Evolutionary conservation across 1,140 invertebrate genomes (phyloP), one percentile per base, ranked within the genome.

Genomic region (Aphidius gifuensis): DNA sequence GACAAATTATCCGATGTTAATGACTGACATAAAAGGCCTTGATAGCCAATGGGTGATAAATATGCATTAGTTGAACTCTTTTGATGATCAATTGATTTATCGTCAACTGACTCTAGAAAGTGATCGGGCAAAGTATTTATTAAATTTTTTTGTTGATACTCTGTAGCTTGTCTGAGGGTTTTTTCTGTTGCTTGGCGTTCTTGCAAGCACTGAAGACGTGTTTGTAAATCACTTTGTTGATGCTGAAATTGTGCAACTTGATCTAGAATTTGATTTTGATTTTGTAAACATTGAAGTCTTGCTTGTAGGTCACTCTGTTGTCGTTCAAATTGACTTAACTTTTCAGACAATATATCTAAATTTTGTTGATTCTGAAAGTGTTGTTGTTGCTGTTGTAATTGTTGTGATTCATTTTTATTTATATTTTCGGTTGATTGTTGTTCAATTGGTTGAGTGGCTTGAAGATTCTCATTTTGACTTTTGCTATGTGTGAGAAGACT

Each of bases 181-280:
- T 77, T 78, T 9, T 80, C 77, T n/a, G 68, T 71, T 5, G 66
- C 38, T 23, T 77, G 73, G 39, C 66, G 64, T 39, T 78, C 66
- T 11, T 80, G 78, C 2, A 79, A 58, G 63, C 66, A 73, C 43
- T 78, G 77, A 23, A 80, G 66, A 48, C 78, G 69, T 0, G 66
- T 69, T 49, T 80, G 78, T 1, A 80, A 59, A 61, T 81, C 80
- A 46, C 42, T 73, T 43, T 80, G 75, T 9, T 74, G 74, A 11
- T 75, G 74, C 21, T 80, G 79, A 59, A 74, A 79, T 21, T 77
- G 76, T 0, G 79, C 73, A 0, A 81, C 80, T 50, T 81, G 80
- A 47, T 81, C 80, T 0, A 81, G 60, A 48, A 81, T 77, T 42
- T 80, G 76, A 67, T 80, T 81, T 32, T 81, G 80, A 68, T 73